phyloP scores from a whole-genome alignment of 2,797 vertebrate species.

The Enteromius viviparus region DNA sequence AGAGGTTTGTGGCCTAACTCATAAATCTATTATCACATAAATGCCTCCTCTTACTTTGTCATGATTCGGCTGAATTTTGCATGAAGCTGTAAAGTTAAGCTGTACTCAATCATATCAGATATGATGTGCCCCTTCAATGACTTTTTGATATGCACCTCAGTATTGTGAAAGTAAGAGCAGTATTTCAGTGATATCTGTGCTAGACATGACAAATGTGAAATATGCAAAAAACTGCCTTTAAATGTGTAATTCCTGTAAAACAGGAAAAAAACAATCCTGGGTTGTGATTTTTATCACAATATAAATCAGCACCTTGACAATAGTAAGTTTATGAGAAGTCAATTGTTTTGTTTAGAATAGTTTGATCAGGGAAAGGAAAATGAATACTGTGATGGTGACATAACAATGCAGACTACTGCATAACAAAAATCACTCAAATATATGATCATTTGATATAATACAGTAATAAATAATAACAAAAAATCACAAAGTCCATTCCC shows the following conservation, averaged over 20 bases:
- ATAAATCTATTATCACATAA: constrained; percentile 53
- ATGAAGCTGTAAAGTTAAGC: constrained; percentile 41
- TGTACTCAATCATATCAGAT: constrained; percentile 32
- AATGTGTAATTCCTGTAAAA: background rate
- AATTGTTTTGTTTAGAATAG: background rate
- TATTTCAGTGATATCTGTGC: background rate
- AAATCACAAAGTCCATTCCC: no score
- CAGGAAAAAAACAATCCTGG: background rate
- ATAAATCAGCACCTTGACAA: background rate
- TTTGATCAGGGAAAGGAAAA: background rate
- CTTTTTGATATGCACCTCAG: background rate
- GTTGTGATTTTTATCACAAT: background rate
- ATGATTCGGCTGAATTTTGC: constrained; percentile 49
- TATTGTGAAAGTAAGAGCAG: background rate
- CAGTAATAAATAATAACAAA: no score
- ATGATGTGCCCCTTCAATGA: constrained; percentile 16
- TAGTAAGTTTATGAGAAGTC: background rate
- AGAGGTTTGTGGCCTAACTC: constrained; percentile 20
- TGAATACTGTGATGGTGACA: background rate
- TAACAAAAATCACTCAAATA: background rate
- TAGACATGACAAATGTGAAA: background rate
- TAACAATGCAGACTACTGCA: background rate
- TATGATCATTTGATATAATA: no score
- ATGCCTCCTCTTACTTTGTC: constrained; percentile 36
- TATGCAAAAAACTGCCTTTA: background rate